Percentiles rank a stretch among this genome's conserved stretches.
Conservation (phyloP, 2,113 vertebrate species). For the Seriola aureovittata region DNA sequence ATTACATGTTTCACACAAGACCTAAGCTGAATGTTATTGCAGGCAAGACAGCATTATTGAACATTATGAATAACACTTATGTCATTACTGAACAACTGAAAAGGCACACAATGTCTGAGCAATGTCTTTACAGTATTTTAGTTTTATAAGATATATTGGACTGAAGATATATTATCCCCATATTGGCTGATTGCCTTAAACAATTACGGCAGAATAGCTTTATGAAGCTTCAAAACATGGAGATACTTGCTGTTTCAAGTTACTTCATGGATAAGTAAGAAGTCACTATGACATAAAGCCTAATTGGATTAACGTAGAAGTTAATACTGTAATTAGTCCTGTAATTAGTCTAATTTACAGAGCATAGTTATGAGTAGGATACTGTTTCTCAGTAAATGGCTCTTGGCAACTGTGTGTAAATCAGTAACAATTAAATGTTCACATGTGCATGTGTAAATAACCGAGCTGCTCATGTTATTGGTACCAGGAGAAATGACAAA, state of each 20-base stretch:
- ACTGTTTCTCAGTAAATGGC: background rate
- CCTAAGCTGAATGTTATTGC: background rate
- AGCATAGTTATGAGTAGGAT: background rate
- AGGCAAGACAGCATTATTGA: background rate
- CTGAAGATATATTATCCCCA: background rate
- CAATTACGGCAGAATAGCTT: background rate
- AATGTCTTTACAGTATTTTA: background rate
- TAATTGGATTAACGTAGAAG: background rate
- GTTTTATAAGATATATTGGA: background rate
- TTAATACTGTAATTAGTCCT: background rate
- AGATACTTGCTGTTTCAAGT: background rate
- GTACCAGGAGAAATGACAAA: constrained; percentile 36
- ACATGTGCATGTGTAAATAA: constrained; percentile 14
- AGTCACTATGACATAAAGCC: background rate
- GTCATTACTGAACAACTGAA: background rate
- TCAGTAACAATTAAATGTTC: background rate
- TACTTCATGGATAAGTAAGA: background rate
- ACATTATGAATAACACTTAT: background rate
- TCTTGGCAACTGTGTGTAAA: no score
- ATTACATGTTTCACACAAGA: background rate
- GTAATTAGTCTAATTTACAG: background rate
- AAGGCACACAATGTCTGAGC: no score
- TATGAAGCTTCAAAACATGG: background rate
- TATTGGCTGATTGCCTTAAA: background rate
- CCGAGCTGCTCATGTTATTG: constrained; percentile 16